Evolutionary conservation across 37 sponge, comb jelly and placozoan species (phyloP), one percentile per base, ranked within the genome.

Genomic region (Oscarella lobularis): DNA sequence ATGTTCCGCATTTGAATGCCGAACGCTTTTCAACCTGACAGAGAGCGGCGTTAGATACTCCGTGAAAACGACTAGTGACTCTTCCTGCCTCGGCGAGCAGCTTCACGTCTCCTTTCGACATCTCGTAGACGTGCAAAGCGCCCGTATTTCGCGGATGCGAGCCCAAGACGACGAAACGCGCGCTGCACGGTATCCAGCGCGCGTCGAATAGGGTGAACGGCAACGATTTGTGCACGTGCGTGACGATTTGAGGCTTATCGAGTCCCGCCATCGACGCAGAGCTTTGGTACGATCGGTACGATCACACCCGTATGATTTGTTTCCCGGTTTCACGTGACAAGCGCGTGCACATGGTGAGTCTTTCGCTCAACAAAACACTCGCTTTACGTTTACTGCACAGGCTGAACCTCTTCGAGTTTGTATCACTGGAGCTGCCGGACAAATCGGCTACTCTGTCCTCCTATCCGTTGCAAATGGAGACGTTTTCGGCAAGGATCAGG

Each of bases 351-450:
- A n/a, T n/a, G n/a, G n/a, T n/a, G n/a, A n/a, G n/a, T n/a, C n/a
- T n/a, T n/a, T n/a, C n/a, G n/a, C n/a, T n/a, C n/a, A n/a, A n/a
- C n/a, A n/a, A n/a, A n/a, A n/a, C n/a, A n/a, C n/a, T n/a, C n/a
- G n/a, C n/a, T n/a, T n/a, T n/a, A n/a, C n/a, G n/a, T 48, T 48
- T 9, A 27, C 20, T 48, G 60, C 20, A 20, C 20, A 89, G 85
- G 80, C 77, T 66, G 55, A 54, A 0, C 83, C 92, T 3, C 75
- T 98, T 35, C 86, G 87, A 66, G 85, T 98, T n/a, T 98, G 99
- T 72, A 77, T 98, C 31, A 98, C 99, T 6, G 99, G 99, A 32
- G 99, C 95, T 33, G 99, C 95, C 33, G 99, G 99, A 3, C 99
- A 98, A 79, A 98, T 98, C 31, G 95, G 87, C 38, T 98, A 98